phyloP scores from a whole-genome alignment of 2,888 invertebrate genomes.

The Lacanobia wlatinum region DNA sequence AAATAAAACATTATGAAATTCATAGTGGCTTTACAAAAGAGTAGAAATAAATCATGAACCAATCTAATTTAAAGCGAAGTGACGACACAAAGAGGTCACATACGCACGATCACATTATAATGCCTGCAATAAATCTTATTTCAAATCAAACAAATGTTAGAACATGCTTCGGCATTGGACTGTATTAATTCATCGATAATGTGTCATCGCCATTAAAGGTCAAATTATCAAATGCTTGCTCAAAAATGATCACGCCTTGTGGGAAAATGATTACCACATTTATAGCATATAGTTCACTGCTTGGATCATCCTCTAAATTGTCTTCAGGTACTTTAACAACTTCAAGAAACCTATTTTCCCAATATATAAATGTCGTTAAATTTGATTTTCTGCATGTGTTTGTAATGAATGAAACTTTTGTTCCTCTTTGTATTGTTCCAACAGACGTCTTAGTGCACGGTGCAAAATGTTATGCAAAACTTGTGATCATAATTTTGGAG shows the following conservation, averaged over 20 bases:
- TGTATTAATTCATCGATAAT: neutral
- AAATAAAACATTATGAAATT: neutral
- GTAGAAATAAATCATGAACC: too few species aligned
- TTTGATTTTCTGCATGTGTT: neutral
- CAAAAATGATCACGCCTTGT: too few species aligned
- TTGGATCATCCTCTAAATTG: too few species aligned
- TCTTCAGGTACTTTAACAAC: too few species aligned
- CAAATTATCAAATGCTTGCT: neutral
- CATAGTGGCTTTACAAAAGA: too few species aligned
- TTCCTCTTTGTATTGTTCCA: neutral
- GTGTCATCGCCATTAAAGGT: neutral
- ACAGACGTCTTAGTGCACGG: slow-evolving; percentile 61
- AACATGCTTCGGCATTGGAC: neutral
- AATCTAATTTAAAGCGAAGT: neutral
- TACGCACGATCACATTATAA: neutral
- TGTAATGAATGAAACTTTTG: slow-evolving; percentile 23
- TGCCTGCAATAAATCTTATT: neutral
- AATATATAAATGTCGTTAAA: too few species aligned
- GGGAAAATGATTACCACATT: too few species aligned
- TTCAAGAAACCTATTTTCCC: too few species aligned
- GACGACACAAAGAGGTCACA: neutral
- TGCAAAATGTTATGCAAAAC: slow-evolving; percentile 60
- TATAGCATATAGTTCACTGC: too few species aligned
- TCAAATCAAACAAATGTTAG: neutral
- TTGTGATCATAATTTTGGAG: slow-evolving; percentile 59